Evolutionary conservation across 2,888 invertebrate genomes (phyloP).

Genomic region (Callinectes sapidus): DNA sequence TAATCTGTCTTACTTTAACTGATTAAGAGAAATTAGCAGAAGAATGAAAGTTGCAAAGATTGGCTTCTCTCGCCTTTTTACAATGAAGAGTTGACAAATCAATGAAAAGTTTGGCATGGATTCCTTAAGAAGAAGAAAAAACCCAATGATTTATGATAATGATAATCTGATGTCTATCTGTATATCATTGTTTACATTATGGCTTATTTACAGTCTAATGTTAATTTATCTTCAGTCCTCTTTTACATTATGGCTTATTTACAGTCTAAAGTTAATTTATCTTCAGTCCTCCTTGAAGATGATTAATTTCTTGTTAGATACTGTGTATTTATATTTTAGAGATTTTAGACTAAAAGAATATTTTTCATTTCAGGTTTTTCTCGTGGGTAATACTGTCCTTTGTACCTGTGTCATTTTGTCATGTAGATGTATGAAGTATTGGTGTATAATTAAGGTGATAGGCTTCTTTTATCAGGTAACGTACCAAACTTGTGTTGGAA

Average conservation of each 20-base stretch:
- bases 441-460: neutral
- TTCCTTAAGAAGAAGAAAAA: too few relatives aligned
- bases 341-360: neutral
- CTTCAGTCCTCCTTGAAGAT: neutral
- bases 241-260: neutral
- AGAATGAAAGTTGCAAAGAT: too few relatives aligned
- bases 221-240: neutral
- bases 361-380: slow-evolving; percentile 61
- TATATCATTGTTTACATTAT: too few relatives aligned
- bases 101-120: neutral
- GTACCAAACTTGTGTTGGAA: slow-evolving; percentile 14
- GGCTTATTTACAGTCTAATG: neutral
- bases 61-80: too few relatives aligned
- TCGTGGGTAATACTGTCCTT: slow-evolving; percentile 63
- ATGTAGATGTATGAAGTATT: slow-evolving; percentile 12
- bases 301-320: neutral
- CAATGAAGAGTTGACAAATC: neutral
- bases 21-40: too few relatives aligned
- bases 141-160: too few relatives aligned
- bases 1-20: too few relatives aligned
- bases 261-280: neutral
- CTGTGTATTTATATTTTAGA: neutral
- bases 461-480: slow-evolving; percentile 32
- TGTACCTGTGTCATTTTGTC: slow-evolving; percentile 28
- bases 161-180: neutral